These are phyloP conservation scores for Remorina albescens DNA, from an alignment of 2,797 vertebrate genomes.

Conservation along the genomic window DNA sequence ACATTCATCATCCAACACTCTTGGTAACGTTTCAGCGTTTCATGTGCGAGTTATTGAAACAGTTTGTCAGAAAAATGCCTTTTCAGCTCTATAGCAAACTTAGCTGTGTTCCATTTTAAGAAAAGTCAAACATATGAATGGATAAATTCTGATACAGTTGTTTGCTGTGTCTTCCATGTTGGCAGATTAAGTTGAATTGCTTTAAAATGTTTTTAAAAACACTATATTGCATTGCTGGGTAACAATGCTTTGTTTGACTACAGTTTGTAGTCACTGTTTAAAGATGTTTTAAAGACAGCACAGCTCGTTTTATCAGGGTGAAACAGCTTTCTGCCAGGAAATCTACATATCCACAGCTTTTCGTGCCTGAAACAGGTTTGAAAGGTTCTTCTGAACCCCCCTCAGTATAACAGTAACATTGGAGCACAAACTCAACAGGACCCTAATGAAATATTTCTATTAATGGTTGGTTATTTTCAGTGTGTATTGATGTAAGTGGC, in stretches of 20 bases:
- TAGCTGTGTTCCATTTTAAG: not conserved
- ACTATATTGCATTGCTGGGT: no score
- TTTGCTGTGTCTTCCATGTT: not conserved
- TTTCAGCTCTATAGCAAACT: not conserved
- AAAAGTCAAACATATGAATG: not conserved
- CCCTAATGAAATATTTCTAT: not conserved
- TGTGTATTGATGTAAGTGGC: constrained; percentile 5
- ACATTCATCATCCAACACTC: not conserved
- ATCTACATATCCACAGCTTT: not conserved
- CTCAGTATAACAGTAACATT: not conserved
- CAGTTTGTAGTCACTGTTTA: not conserved
- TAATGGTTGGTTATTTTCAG: constrained; percentile 2
- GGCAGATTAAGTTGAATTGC: not conserved
- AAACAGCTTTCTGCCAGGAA: not conserved
- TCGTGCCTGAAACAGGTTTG: not conserved
- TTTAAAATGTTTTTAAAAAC: no score
- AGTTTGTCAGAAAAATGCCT: not conserved
- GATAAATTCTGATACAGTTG: not conserved
- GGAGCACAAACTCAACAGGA: not conserved
- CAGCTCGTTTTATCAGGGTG: not conserved
- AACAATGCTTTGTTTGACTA: not conserved
- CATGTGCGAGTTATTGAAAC: not conserved
- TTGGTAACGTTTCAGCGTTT: constrained; percentile 25
- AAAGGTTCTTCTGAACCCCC: not conserved
- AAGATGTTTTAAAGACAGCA: no score